Percentiles rank a stretch among this genome's conserved stretches.
phyloP scores from a whole-genome alignment of 2,113 vertebrate genomes.

The Lampris megalopsis region DNA sequence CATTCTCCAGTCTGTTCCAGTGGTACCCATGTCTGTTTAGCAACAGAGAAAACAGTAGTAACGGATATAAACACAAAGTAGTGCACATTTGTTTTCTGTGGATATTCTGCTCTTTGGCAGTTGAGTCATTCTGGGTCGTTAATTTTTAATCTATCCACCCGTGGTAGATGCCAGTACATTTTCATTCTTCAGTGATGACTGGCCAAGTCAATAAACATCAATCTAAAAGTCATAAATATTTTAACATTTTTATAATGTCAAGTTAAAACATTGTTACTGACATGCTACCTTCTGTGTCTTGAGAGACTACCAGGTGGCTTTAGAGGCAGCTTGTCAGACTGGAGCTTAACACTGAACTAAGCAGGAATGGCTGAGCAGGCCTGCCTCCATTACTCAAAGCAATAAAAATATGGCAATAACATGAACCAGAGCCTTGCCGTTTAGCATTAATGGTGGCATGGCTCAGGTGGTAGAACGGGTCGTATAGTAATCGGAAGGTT shows the following conservation, averaged over 20 bases:
- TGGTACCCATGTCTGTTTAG: too few species aligned
- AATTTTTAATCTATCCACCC: conserved; percentile 21
- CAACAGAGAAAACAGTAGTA: not conserved
- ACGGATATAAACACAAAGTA: not conserved
- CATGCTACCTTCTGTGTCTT: not conserved
- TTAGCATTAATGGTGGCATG: too few species aligned
- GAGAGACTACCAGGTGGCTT: conserved; percentile 14
- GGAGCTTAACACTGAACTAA: conserved; percentile 28
- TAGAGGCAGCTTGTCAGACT: conserved; percentile 14
- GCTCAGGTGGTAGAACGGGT: too few species aligned
- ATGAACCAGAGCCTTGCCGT: too few species aligned
- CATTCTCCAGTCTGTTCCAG: too few species aligned
- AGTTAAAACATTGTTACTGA: conserved; percentile 32
- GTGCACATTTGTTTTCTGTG: not conserved
- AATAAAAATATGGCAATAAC: conserved; percentile 7
- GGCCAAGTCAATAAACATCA: not conserved
- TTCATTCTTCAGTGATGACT: not conserved
- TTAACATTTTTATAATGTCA: conserved; percentile 16
- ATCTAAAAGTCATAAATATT: conserved; percentile 24
- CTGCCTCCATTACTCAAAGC: conserved; percentile 22
- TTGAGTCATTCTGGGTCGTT: not conserved
- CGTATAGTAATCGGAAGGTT: not conserved
- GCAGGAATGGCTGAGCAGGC: conserved; percentile 24
- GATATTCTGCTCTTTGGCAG: conserved; percentile 5
- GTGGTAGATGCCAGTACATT: conserved; percentile 6